These are phyloP conservation scores for Talpa occidentalis DNA, from an alignment of 2,113 vertebrate species.

Conservation along the genomic window DNA sequence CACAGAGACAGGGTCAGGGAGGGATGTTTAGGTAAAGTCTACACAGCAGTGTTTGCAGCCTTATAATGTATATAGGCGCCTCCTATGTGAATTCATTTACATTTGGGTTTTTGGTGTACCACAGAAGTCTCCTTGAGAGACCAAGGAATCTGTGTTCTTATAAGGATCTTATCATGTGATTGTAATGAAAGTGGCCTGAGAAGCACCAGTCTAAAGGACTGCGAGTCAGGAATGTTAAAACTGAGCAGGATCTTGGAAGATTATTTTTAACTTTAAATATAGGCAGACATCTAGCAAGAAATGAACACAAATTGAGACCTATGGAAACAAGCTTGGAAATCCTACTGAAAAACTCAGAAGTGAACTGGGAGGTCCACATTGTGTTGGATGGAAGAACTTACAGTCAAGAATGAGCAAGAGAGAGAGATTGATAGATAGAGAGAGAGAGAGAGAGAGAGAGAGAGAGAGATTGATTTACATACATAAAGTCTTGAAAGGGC, in stretches of 20 bases:
- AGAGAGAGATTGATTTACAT: not conserved
- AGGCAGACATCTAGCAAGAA: not conserved
- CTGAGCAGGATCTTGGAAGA: not conserved
- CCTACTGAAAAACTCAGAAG: not conserved
- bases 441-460: not conserved
- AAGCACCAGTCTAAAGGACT: not conserved
- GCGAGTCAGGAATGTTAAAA: not conserved
- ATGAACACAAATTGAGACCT: not conserved
- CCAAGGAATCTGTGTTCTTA: not conserved
- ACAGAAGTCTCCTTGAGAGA: not conserved
- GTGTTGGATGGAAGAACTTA: not conserved
- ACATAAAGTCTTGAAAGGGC: too few species aligned
- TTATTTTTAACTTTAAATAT: not conserved
- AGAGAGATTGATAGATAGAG: too few species aligned
- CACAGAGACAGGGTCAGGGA: not conserved
- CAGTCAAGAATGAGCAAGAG: not conserved
- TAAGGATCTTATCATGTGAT: not conserved
- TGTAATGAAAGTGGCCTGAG: not conserved
- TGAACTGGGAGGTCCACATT: not conserved
- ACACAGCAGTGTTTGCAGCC: not conserved
- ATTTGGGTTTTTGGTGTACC: not conserved
- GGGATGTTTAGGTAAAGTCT: not conserved
- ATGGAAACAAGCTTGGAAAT: not conserved
- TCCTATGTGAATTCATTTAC: not conserved
- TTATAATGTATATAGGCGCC: rapidly evolving